These are phyloP conservation scores for Peromyscus attwateri DNA, from an alignment of 2,797 vertebrate genomes.

Conservation along the genomic window DNA sequence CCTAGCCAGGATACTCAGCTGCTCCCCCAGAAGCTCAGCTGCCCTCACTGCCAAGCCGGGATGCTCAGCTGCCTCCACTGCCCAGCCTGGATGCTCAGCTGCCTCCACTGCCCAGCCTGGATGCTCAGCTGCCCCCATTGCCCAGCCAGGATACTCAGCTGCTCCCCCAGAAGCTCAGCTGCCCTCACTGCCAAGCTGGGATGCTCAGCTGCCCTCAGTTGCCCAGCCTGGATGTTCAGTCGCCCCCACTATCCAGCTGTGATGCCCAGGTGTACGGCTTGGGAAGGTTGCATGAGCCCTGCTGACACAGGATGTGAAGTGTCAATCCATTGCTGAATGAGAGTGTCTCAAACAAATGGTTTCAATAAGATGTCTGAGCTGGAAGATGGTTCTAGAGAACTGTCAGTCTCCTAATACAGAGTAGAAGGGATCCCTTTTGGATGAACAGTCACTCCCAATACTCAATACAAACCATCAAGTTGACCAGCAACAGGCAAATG, in stretches of 20 bases:
- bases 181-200: too few species aligned
- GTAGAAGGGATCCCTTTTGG: neutral
- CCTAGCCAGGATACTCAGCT: neutral
- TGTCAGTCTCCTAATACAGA: neutral
- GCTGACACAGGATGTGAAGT: neutral
- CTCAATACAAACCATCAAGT: too few species aligned
- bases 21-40: neutral
- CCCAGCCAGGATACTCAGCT: neutral
- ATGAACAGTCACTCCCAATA: accelerated
- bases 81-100: too few species aligned
- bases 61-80: too few species aligned
- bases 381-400: too few species aligned
- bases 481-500: too few species aligned
- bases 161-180: neutral
- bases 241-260: too few species aligned
- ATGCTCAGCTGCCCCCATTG: neutral
- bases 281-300: neutral
- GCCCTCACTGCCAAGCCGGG: accelerated
- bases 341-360: too few species aligned
- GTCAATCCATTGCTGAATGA: neutral
- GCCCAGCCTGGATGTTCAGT: too few species aligned
- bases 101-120: too few species aligned
- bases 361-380: neutral
- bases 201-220: too few species aligned
- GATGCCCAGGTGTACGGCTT: neutral